Conservation (phyloP, 2,888 invertebrate species). For the Caenorhabditis doughertyi region DNA sequence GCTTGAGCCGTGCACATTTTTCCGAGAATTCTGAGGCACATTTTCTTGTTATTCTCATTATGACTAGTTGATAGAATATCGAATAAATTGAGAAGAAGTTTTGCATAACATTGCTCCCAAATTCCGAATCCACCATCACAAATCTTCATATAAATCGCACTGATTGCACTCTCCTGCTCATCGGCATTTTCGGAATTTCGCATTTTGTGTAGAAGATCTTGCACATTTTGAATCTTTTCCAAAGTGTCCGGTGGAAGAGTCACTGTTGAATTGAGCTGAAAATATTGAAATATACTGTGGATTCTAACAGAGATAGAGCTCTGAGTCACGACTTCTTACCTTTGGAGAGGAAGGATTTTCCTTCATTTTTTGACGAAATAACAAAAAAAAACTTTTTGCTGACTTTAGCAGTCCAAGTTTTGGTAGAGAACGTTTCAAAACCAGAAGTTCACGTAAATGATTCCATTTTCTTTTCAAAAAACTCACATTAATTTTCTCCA, state of each 20-base stretch:
- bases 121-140: slow-evolving; percentile 51
- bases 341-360: background rate
- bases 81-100: slow-evolving; percentile 54
- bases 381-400: background rate
- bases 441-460: no score
- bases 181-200: slow-evolving; percentile 22
- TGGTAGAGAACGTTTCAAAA: background rate
- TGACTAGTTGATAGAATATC: slow-evolving; percentile 39
- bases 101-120: slow-evolving; percentile 59
- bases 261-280: slow-evolving; percentile 57
- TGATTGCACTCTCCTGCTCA: slow-evolving; percentile 47
- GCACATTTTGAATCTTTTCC: slow-evolving; percentile 45
- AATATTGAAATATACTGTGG: background rate
- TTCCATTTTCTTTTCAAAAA: background rate
- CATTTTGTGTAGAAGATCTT: slow-evolving; percentile 53
- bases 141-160: slow-evolving; percentile 49
- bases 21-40: slow-evolving; percentile 49
- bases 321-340: no score
- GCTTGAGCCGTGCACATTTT: slow-evolving; percentile 57
- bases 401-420: no score
- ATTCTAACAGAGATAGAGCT: background rate
- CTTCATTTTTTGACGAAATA: background rate
- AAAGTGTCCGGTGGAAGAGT: slow-evolving; percentile 39
- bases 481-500: slow-evolving; percentile 58
- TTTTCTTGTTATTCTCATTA: slow-evolving; percentile 46